These are phyloP conservation scores for Hypercompe scribonia DNA, from an alignment of 2,888 invertebrate species.

Conservation along the genomic window DNA sequence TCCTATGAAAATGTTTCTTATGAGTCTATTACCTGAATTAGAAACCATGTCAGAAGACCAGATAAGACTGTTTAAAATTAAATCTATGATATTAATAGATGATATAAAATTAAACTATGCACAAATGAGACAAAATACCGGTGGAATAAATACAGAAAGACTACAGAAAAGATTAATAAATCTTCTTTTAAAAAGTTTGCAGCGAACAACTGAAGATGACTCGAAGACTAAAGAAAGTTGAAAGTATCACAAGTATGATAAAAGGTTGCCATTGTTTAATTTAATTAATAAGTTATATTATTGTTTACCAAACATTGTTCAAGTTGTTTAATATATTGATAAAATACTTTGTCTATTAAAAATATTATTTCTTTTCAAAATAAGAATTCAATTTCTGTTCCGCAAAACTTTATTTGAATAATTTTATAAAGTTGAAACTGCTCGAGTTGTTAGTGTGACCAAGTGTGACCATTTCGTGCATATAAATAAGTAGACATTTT, in stretches of 20 bases:
- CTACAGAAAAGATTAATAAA: constrained; percentile 57
- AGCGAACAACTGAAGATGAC: background rate
- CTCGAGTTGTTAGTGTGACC: background rate
- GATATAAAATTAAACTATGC: constrained; percentile 50
- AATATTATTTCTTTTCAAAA: background rate
- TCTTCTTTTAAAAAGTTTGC: constrained; percentile 52
- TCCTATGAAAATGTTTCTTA: constrained; percentile 52
- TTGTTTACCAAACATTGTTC: background rate
- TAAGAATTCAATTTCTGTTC: background rate
- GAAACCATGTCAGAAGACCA: constrained; percentile 60
- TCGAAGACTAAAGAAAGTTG: background rate
- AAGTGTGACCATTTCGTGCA: background rate
- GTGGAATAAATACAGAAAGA: constrained; percentile 29
- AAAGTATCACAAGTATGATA: background rate
- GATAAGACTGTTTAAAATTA: constrained; percentile 58
- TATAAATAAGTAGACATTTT: background rate
- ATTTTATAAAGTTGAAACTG: background rate
- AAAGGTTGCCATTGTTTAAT: background rate
- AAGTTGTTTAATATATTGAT: background rate
- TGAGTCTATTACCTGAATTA: constrained; percentile 59
- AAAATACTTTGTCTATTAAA: background rate
- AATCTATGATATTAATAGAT: constrained; percentile 55
- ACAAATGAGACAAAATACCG: constrained; percentile 25
- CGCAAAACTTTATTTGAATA: background rate
- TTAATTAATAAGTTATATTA: background rate